phyloP scores from a whole-genome alignment of 2,888 invertebrate genomes.

The Schizotus pectinicornis region DNA sequence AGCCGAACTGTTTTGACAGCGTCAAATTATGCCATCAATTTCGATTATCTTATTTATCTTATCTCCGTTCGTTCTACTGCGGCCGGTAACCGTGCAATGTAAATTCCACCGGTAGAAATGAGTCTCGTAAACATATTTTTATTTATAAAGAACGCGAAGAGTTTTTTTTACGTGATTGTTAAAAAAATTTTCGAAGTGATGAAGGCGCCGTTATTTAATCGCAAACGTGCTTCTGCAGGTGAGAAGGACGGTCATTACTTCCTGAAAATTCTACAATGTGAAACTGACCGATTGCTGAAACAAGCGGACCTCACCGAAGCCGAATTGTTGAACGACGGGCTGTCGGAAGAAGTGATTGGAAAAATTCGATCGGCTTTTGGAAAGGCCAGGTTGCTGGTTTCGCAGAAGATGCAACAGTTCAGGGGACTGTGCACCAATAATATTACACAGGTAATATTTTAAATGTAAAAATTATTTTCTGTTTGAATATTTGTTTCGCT shows the following conservation, averaged over 20 bases:
- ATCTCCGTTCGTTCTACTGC: neutral
- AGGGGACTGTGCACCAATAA: conserved; percentile 68
- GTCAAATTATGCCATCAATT: conserved; percentile 1
- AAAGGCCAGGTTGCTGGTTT: conserved; percentile 86
- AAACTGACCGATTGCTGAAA: conserved; percentile 72
- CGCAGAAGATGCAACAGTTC: conserved; percentile 96
- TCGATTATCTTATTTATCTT: conserved; percentile 6
- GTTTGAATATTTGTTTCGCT: too few species aligned
- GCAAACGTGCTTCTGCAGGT: conserved; percentile 38
- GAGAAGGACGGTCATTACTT: conserved; percentile 81
- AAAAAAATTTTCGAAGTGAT: neutral
- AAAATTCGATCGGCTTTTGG: conserved; percentile 87
- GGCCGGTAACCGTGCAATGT: neutral
- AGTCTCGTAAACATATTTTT: too few species aligned
- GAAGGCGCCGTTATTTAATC: neutral
- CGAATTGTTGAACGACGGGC: conserved; percentile 65
- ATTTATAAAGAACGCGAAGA: neutral
- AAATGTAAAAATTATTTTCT: too few species aligned
- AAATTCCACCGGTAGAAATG: neutral
- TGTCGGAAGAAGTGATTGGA: conserved; percentile 82
- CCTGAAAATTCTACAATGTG: conserved; percentile 73
- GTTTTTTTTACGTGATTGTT: neutral
- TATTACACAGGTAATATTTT: conserved; percentile 51
- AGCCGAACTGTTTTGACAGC: neutral
- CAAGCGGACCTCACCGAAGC: conserved; percentile 73